These are phyloP conservation scores for Galbula dea DNA, from an alignment of 2,113 vertebrate species.

Conservation along the genomic window DNA sequence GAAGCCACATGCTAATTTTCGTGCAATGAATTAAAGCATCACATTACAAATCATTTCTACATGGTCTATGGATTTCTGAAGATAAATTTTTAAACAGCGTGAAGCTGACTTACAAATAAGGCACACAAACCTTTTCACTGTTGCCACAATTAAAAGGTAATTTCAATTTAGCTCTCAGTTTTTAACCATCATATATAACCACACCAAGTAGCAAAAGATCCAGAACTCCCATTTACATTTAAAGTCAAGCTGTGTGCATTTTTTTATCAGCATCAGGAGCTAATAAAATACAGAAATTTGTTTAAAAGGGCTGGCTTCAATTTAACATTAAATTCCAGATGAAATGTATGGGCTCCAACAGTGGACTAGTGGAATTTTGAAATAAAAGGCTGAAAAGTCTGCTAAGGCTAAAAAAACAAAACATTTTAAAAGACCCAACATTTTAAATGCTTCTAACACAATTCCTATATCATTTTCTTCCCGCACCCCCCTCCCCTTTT, in stretches of 20 bases:
- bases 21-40: slow-evolving; percentile 76
- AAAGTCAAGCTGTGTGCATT: slow-evolving; percentile 76
- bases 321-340: slow-evolving; percentile 82
- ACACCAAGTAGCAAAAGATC: slow-evolving; percentile 67
- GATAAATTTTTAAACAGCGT: slow-evolving; percentile 75
- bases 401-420: slow-evolving; percentile 80
- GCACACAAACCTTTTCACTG: slow-evolving; percentile 73
- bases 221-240: slow-evolving; percentile 76
- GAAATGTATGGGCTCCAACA: slow-evolving; percentile 84
- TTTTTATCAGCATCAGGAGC: slow-evolving; percentile 64
- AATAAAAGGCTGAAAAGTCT: slow-evolving; percentile 78
- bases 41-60: slow-evolving; percentile 78
- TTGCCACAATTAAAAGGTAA: slow-evolving; percentile 73
- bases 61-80: slow-evolving; percentile 72
- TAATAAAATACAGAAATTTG: slow-evolving; percentile 75
- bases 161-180: slow-evolving; percentile 70
- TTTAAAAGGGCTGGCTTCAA: slow-evolving; percentile 76
- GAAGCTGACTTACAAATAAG: slow-evolving; percentile 80
- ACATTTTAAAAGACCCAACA: slow-evolving; percentile 82
- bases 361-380: slow-evolving; percentile 80
- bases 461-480: slow-evolving; percentile 74
- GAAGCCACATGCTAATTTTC: slow-evolving; percentile 75
- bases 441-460: slow-evolving; percentile 80
- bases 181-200: slow-evolving; percentile 72
- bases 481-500: slow-evolving; percentile 63